Base-by-base conservation (phyloP, 2,113 vertebrate species). In the Seriola rivoliana region DNA sequence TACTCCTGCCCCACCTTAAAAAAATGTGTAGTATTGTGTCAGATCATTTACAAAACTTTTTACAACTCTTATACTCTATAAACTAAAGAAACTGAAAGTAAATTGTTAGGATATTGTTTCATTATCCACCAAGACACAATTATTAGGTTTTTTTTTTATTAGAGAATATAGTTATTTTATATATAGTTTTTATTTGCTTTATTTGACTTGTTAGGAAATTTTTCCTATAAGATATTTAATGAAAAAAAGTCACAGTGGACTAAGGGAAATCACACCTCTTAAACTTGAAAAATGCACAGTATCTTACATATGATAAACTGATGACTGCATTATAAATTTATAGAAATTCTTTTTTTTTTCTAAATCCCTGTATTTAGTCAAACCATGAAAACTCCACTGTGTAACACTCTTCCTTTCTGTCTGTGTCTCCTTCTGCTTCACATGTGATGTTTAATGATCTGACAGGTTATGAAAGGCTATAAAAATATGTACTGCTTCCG, bases 381-480 rank as follows among this genome's bases (percentile, higher is more conserved):
- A 21, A 63, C 7, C 8, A 64, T 2, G 19, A 1, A 23, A 57
- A 50, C 4, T 21, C 19, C 7, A 21, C 21, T 32, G 57, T 16
- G 14, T 5, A 59, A 59, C 50, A 42, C 23, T 42, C 9, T 17
- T 25, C 10, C 4, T 36, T n/a, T 38, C 25, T 1, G 7, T 17
- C 34, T 58, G 14, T 59, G 16, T 70, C 34, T 57, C 52, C 17
- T 17, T 44, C 32, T 36, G 38, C 44, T 66, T 76, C 74, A 80
- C 66, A 66, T 69, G 4, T 77, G 81, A 84, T 64, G 81, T 13
- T 38, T 29, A 75, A 72, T 29, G 46, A 36, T 69, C 1, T 84
- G 80, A 80, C 86, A 86, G 81, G 36, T 86, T 66, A 34, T 60
- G 23, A 81, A 62, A 76, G 38, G 11, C 59, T 62, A 46, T 36